A percentile compares a stretch with the other conserved stretches of the same genome.
Conservation (phyloP, 1,140 invertebrate genomes). For the Brachionus angularis region DNA sequence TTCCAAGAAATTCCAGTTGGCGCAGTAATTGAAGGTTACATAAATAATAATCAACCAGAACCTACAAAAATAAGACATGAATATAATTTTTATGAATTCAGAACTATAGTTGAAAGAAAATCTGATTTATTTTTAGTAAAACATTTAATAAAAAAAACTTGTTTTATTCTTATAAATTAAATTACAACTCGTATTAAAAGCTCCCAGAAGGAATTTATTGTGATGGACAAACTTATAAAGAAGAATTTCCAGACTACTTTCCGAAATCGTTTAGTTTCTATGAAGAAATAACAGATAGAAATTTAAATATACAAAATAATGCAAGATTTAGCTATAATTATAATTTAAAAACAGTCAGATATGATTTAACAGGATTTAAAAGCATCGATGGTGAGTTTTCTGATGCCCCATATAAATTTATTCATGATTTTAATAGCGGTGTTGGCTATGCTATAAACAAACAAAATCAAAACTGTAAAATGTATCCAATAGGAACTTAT, state of each 20-base stretch:
- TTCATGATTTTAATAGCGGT: slow-evolving; percentile 41
- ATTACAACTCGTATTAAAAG: no score
- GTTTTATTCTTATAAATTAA: no score
- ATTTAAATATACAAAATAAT: neutral
- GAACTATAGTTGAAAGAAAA: slow-evolving; percentile 12
- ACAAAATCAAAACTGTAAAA: slow-evolving; percentile 11
- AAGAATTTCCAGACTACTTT: neutral
- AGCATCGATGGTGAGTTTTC: neutral
- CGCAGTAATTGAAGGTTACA: neutral
- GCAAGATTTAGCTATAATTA: neutral
- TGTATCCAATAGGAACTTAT: slow-evolving; percentile 39
- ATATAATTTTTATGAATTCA: slow-evolving; percentile 43
- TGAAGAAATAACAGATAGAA: neutral
- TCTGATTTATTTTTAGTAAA: slow-evolving; percentile 17
- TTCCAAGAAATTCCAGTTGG: slow-evolving; percentile 17
- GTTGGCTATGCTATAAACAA: slow-evolving; percentile 23
- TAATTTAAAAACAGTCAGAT: neutral
- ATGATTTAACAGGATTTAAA: slow-evolving; percentile 1
- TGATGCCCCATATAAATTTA: slow-evolving; percentile 12
- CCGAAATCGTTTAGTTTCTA: slow-evolving; percentile 3
- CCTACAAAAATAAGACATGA: slow-evolving; percentile 16
- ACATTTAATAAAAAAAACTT: no score
- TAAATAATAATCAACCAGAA: neutral
- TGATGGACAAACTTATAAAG: slow-evolving; percentile 34
- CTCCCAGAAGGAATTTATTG: slow-evolving; percentile 28